phyloP scores from a whole-genome alignment of 2,113 vertebrate genomes.

The Piliocolobus tephrosceles region DNA sequence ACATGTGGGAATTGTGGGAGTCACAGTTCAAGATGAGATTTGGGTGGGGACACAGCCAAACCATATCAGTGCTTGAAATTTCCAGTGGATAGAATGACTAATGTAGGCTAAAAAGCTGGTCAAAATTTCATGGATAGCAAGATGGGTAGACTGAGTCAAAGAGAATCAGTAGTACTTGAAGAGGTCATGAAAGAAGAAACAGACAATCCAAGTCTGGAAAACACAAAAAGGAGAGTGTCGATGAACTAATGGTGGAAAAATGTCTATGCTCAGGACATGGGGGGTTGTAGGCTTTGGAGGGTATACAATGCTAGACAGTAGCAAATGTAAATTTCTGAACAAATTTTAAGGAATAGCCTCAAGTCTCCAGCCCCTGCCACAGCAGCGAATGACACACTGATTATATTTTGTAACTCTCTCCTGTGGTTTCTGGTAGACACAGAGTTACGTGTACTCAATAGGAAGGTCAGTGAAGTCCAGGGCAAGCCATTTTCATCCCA shows the following conservation, averaged over 20 bases:
- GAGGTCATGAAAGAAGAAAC: background rate
- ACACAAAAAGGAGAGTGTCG: accelerated
- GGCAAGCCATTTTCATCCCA: background rate
- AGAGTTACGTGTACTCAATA: background rate
- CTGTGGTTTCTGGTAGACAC: background rate
- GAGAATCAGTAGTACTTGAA: background rate
- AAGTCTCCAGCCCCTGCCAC: background rate
- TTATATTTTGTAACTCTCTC: background rate
- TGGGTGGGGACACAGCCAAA: no score
- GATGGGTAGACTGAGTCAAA: background rate
- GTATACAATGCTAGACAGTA: background rate
- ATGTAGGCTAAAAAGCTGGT: background rate
- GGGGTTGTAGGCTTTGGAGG: background rate
- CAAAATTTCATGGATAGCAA: background rate
- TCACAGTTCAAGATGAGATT: no score
- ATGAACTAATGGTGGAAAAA: no score
- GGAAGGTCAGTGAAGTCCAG: background rate
- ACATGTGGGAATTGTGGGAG: no score
- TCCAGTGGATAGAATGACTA: background rate
- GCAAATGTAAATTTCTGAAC: background rate
- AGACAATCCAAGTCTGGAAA: background rate
- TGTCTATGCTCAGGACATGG: background rate
- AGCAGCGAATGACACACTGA: background rate
- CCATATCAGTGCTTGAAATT: background rate
- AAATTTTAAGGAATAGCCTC: background rate